Evolutionary conservation across 2,888 invertebrate species (phyloP), one percentile per base, ranked within the genome.

Genomic region (Pammene fasciana): DNA sequence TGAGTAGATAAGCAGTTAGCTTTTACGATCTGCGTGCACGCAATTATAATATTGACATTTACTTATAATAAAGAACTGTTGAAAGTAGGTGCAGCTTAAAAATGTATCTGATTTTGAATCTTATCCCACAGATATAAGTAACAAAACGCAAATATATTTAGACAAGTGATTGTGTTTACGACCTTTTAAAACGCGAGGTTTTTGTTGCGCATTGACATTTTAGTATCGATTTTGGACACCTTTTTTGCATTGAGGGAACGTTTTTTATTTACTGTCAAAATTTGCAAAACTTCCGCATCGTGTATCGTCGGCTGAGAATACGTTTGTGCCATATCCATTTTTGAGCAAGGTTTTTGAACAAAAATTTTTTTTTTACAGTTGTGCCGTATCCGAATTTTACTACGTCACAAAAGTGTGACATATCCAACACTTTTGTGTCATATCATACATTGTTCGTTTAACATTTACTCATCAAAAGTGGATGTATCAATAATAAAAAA

Each of bases 11-110:
- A 26, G n/a, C n/a, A n/a, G 50, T 16, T 56, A 66, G 56, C 16
- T 38, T 45, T 57, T 45, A 65, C 57, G 57, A 57, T 34, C 7
- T 13, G 57, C 48, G 65, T 13, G 38, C 14, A 26, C 65, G 50
- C 57, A 66, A 38, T 48, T 66, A 61, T 61, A 18, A 61, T 61
- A 66, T 66, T 66, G 65, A 66, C 65, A 66, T 66, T 66, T 66
- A 66, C 57, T 13, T n/a, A 8, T 13, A 8, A 48, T 61, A 48
- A 61, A 14, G 34, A 38, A 61, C 4, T 5, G 13, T 5, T 16
- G 16, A 18, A 18, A 50, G 11, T 10, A 11, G 26, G 26, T 26
- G 26, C 26, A 26, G 26, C 26, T 26, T 5, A 50, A 50, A 50
- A 10, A 50, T 50, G 13, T 43, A 26, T 13, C 8, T 18, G 8